Base-by-base conservation (phyloP, 2,888 invertebrate genomes). In the Xestia c-nigrum region DNA sequence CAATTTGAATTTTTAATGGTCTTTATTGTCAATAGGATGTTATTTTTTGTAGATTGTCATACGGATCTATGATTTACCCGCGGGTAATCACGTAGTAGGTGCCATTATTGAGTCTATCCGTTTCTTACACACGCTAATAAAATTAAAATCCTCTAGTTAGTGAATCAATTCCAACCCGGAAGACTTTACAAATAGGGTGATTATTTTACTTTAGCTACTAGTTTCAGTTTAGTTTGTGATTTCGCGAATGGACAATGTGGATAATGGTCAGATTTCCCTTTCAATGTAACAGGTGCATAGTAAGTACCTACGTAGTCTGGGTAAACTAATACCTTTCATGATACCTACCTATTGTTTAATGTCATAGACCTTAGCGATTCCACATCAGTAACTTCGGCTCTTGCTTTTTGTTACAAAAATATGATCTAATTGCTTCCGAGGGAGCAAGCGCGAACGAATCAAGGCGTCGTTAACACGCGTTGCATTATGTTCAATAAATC, bases 401-500 rank as follows among this genome's bases (percentile, higher is more conserved):
- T 74, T 80, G 59, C 78, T 80, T 85, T 85, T 86, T 78, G 65
- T 85, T 85, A 86, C 72, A 85, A 88, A 85, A 83, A 87, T 87
- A 87, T 89, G 89, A 88, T 70, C 78, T 81, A 92, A 92, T 92
- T 91, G 93, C 94, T 94, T 93, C 93, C 92, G 92, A 93, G 92
- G 92, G 89, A 94, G 94, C 93, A 91, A 90, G 91, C 92, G 92
- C 91, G 90, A 93, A 92, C 93, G 88, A 95, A 95, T 95, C 95
- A 95, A 90, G 93, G 93, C 91, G 92, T 95, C 95, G 94, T 95
- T 96, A 95, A 94, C 94, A 94, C 91, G 93, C 92, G 92, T 93
- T 93, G 94, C 94, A 94, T 95, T 94, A 94, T 93, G 92, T 94
- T 93, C 92, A 91, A 95, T 94, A 94, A 94, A 94, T 92, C 94